Base-by-base conservation (phyloP, 2,113 vertebrate genomes). In the Apodemus speciosus region DNA sequence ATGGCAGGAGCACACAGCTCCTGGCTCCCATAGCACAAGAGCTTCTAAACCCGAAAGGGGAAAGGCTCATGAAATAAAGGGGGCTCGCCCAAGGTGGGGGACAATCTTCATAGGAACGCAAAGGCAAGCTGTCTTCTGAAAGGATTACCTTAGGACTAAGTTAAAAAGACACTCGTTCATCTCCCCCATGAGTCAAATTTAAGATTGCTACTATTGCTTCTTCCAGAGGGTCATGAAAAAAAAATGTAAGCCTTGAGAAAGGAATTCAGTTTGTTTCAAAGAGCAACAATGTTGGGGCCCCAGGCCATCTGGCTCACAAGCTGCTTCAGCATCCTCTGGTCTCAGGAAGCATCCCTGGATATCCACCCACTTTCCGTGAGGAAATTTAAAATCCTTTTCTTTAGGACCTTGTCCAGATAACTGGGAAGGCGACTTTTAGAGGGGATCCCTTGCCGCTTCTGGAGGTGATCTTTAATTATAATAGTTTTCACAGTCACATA, bases 341-440 rank as follows among this genome's bases (percentile, higher is more conserved):
- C 53, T 94, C 99, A 99, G 20, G 99, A 99, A 0, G 99, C 98
- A 11, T 99, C 99, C 92, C 99, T 97, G 85, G 99, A 99, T 97
- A 99, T 99, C 99, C 99, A 99, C 25, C 99, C 99, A 0, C 99
- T 99, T 94, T 99, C 99, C 0, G 99, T 99, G 94, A 99, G 98
- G 97, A 99, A 99, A 90, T 98, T 99, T 87, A 99, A 98, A 94
- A 99, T 99, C 95, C 99, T 98, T 96, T 99, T 99, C 98, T 99
- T 99, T 38, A 99, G 98, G 89, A 99, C 99, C 92, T 99, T 99
- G 98, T 99, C 99, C 97, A 99, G 96, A 94, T 99, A 99, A 95
- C 99, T 98, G 62, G 99, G 99, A 85, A 99, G 98, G 40, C 99
- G 99, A 93, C 99, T 99, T 97, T 99, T 99, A 75, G 99, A 99